A percentile compares a stretch with the other conserved stretches of the same genome.
Evolutionary conservation across 2,113 vertebrate species (phyloP).

Genomic region (Eulemur macaco): DNA sequence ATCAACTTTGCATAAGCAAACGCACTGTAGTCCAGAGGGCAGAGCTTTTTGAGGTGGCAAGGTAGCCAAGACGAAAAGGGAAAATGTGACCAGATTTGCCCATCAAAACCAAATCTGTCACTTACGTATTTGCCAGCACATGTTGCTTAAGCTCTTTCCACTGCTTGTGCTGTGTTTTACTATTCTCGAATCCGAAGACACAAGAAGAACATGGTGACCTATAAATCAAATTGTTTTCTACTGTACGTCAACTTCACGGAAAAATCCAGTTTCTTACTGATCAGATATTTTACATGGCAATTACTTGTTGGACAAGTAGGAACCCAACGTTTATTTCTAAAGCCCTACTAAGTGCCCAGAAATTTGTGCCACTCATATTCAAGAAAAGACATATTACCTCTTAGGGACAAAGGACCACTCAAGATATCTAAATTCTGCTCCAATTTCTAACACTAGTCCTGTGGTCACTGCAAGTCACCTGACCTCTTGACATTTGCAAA

Average conservation of each 20-base stretch:
- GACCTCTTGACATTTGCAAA: background rate
- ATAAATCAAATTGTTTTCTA: conserved; percentile 15
- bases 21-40: conserved; percentile 20
- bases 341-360: background rate
- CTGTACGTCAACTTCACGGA: background rate
- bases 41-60: conserved; percentile 12
- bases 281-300: background rate
- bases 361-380: background rate
- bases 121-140: background rate
- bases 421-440: background rate
- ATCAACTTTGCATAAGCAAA: conserved; percentile 62
- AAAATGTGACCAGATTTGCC: conserved; percentile 22
- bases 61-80: conserved; percentile 6
- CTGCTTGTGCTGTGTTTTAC: background rate
- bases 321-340: background rate
- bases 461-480: background rate
- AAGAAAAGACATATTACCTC: background rate
- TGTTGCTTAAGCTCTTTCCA: background rate
- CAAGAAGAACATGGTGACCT: background rate
- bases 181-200: background rate
- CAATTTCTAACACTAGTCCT: background rate
- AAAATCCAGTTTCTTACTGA: background rate
- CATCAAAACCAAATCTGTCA: conserved; percentile 35
- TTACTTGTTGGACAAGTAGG: background rate
- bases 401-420: background rate